Base-by-base conservation (phyloP, 1,140 invertebrate genomes). In the Brachystomella parvula region DNA sequence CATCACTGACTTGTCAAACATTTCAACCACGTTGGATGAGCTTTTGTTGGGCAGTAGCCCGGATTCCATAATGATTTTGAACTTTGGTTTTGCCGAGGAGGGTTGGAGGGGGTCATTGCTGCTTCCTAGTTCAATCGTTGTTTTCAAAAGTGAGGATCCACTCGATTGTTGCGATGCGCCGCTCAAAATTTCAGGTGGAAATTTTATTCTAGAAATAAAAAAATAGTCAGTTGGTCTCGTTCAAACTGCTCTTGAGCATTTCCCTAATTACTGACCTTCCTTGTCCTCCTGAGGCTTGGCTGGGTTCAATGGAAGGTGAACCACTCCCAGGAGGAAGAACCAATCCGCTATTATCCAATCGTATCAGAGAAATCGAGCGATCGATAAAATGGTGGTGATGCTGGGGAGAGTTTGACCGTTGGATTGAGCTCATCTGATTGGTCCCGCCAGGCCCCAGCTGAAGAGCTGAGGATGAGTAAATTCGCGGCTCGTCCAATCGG, bases 1-100 rank as follows among this genome's bases (percentile, higher is more conserved):
- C 68, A 70, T 70, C 24, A 73, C 71, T 3, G 65, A 68, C 53
- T 73, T 73, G 44, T 73, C 71, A 2, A 68, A 73, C 71, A 70
- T 73, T 63, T 73, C 71, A 28, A 72, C 71, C 21, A 69, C 44
- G 24, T 61, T 49, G 61, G 61, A 19, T 9, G 31, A 15, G 21
- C 3, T 12, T 29, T 62, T 47, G 3, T 12, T 62, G 9, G 31
- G 33, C 3, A 47, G 21, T 12, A 32, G 28, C 24, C 64, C 17
- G 21, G 64, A 47, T 19, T 35, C 26, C 49, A 66, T 60, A 21
- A 60, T 31, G 15, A 69, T 30, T 64, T 69, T 72, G 33, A 65
- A 70, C 56, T 68, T 70, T 57, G 47, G 47, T 60, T 63, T 67
- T 28, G n/a, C 61, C 33, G 44, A 53, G 26, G 17, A 53, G 35